Evolutionary conservation across 2,888 invertebrate genomes (phyloP).

Genomic region (Andrena marginata): DNA sequence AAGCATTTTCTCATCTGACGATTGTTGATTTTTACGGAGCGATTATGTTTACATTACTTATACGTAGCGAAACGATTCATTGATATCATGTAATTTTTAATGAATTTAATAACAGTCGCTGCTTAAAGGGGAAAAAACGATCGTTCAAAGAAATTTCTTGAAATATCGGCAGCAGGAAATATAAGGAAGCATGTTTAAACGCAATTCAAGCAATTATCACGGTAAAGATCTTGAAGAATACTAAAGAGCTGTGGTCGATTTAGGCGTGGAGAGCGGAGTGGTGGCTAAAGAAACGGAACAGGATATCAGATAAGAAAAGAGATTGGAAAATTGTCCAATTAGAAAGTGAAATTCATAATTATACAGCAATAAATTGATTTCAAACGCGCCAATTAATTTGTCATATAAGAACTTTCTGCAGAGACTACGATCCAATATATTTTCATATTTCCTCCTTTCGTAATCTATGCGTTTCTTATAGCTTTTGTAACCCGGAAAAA

Average conservation of each 20-base stretch:
- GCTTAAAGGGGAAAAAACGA: constrained; percentile 14
- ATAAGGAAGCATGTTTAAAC: constrained; percentile 31
- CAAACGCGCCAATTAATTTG: constrained; percentile 60
- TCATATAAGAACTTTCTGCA: constrained; percentile 56
- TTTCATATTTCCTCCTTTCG: constrained; percentile 65
- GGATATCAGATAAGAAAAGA: constrained; percentile 44
- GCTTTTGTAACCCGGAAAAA: constrained; percentile 67
- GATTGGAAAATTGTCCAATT: constrained; percentile 41
- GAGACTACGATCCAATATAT: constrained; percentile 62
- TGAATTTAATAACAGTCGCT: constrained; percentile 57
- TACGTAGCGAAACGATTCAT: constrained; percentile 60
- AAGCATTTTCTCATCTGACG: constrained; percentile 72
- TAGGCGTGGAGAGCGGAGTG: constrained; percentile 29
- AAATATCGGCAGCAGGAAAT: constrained; percentile 36
- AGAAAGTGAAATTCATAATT: constrained; percentile 48
- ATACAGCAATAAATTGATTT: constrained; percentile 54
- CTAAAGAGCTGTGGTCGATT: constrained; percentile 45
- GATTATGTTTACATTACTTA: constrained; percentile 71
- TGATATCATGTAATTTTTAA: constrained; percentile 65
- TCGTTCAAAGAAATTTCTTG: constrained; percentile 62
- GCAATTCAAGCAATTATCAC: constrained; percentile 29
- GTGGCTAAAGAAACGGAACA: constrained; percentile 26
- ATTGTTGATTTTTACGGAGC: constrained; percentile 74
- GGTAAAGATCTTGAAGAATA: constrained; percentile 34
- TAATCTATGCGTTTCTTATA: constrained; percentile 76